Conservation (phyloP, 2,113 vertebrate genomes). For the Heliornis fulica region DNA sequence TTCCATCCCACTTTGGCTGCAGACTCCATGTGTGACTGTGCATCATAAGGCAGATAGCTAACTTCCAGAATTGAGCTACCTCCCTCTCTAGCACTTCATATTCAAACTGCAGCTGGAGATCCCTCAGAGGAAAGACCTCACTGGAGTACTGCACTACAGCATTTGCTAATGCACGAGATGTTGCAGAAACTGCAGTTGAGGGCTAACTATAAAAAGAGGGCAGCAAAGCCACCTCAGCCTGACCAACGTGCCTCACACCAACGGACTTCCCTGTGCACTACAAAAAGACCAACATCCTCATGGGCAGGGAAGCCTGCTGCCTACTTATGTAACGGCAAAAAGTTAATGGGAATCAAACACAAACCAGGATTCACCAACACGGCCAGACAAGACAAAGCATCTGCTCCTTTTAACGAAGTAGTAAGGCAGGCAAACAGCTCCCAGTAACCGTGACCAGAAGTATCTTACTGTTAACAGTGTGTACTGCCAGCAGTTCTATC, state of each 20-base stretch:
- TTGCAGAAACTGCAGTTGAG: background rate
- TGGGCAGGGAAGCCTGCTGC: background rate
- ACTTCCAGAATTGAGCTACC: background rate
- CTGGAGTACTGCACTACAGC: rapidly evolving
- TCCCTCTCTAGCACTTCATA: background rate
- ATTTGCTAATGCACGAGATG: background rate
- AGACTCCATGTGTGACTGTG: background rate
- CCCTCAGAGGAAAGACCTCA: background rate
- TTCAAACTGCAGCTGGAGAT: background rate
- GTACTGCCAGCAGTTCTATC: background rate
- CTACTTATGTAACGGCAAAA: background rate
- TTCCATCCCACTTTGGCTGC: background rate
- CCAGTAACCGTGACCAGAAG: background rate
- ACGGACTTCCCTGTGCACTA: background rate
- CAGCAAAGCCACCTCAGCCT: background rate
- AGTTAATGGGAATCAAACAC: rapidly evolving
- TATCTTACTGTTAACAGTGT: background rate
- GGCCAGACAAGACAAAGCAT: background rate
- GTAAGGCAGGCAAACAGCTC: background rate
- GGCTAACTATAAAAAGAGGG: background rate
- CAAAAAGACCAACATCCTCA: background rate
- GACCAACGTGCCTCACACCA: background rate
- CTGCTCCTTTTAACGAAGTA: background rate
- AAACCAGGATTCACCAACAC: background rate
- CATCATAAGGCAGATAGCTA: background rate